phyloP scores from a whole-genome alignment of 2,797 vertebrate genomes.

The Triplophysa bombifrons region DNA sequence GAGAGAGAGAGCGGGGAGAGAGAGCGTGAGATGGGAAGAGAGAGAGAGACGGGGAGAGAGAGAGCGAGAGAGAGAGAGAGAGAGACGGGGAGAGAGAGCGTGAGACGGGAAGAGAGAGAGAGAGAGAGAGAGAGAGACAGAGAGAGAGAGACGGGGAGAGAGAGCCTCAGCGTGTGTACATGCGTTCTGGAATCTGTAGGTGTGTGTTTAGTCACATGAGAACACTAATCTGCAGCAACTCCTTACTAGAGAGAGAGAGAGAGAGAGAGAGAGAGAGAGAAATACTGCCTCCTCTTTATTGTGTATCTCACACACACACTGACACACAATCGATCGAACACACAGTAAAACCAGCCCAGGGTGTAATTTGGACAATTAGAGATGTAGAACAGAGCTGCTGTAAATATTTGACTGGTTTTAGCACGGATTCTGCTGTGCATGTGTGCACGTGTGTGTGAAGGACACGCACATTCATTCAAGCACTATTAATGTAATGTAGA shows the following conservation, averaged over 20 bases:
- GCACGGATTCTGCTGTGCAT: neutral
- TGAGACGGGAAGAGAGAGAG: too few relatives aligned
- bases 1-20: too few relatives aligned
- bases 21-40: too few relatives aligned
- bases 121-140: too few relatives aligned
- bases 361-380: neutral
- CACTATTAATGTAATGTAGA: neutral
- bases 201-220: slow-evolving; percentile 5
- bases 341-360: neutral
- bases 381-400: neutral
- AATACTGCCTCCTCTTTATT: neutral
- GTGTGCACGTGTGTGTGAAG: neutral
- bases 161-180: neutral
- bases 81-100: too few relatives aligned
- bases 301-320: slow-evolving; percentile 1
- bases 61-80: too few relatives aligned
- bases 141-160: too few relatives aligned
- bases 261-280: neutral
- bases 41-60: too few relatives aligned
- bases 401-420: neutral
- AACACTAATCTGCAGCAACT: neutral
- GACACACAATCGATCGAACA: neutral
- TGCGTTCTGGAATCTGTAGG: neutral
- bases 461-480: neutral
- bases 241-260: neutral